These are phyloP conservation scores for Melanotus villosus DNA, from an alignment of 2,888 invertebrate species.

Conservation along the genomic window DNA sequence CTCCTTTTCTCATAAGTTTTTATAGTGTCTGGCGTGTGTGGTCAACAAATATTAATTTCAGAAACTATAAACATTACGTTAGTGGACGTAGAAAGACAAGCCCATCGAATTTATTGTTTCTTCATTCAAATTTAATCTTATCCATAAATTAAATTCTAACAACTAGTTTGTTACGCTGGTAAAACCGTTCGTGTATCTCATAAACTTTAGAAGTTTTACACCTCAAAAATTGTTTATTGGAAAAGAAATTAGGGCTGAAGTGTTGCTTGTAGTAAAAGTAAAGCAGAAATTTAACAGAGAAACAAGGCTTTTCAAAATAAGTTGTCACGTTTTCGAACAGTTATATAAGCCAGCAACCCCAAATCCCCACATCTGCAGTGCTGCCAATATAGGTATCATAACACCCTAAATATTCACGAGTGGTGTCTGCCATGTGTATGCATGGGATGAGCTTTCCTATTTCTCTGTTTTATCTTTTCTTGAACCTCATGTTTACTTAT, in stretches of 20 bases:
- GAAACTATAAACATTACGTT: neutral
- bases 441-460: constrained; percentile 59
- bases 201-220: too few species aligned
- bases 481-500: constrained; percentile 59
- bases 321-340: constrained; percentile 56
- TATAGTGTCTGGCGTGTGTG: constrained; percentile 28
- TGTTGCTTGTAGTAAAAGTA: too few species aligned
- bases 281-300: neutral
- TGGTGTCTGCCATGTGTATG: constrained; percentile 62
- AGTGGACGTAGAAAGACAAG: neutral
- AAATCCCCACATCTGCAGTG: constrained; percentile 56
- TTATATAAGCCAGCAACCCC: constrained; percentile 56
- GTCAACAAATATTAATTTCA: constrained; percentile 25
- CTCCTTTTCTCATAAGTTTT: constrained; percentile 18
- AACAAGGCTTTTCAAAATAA: constrained; percentile 49
- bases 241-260: too few species aligned
- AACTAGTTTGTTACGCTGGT: too few species aligned
- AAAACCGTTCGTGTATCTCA: too few species aligned
- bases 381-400: constrained; percentile 61
- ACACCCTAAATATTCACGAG: constrained; percentile 67
- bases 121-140: neutral
- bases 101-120: neutral
- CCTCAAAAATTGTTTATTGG: too few species aligned
- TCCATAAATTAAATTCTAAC: too few species aligned
- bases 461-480: constrained; percentile 60